Conservation (phyloP, 2,113 vertebrate genomes). For the Glaucomys volans region DNA sequence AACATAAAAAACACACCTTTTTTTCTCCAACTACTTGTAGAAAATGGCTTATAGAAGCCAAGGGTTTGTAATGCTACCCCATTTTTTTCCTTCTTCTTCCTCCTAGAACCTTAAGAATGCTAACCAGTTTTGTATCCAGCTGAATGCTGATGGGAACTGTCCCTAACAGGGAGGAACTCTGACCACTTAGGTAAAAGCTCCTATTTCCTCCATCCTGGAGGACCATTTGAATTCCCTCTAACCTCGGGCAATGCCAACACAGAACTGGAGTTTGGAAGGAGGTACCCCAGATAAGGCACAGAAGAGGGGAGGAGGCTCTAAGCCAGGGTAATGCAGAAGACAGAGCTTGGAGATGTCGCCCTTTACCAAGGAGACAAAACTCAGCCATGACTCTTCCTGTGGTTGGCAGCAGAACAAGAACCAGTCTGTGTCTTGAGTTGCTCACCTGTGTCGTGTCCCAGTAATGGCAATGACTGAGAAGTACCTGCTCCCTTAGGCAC, state of each 20-base stretch:
- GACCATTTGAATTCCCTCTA: rapidly evolving
- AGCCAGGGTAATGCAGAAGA: rapidly evolving
- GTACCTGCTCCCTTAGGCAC: rapidly evolving
- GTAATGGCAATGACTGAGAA: not conserved
- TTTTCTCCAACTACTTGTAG: not conserved
- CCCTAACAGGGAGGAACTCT: not conserved
- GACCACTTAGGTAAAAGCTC: not conserved
- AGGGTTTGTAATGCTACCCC: rapidly evolving
- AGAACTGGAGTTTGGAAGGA: not conserved
- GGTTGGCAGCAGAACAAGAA: not conserved
- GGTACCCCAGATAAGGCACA: too few species aligned
- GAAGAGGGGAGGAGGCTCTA: not conserved
- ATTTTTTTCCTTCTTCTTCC: too few species aligned
- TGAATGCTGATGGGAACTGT: not conserved
- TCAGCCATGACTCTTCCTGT: not conserved
- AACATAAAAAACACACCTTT: not conserved
- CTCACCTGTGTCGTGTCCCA: rapidly evolving
- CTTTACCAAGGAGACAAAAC: not conserved
- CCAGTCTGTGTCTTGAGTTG: not conserved
- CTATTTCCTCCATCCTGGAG: too few species aligned
- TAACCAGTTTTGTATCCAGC: not conserved
- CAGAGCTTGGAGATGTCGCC: not conserved
- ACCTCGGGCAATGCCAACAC: not conserved
- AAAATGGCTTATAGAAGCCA: not conserved
- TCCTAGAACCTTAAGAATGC: not conserved